A percentile compares a stretch with the other conserved stretches of the same genome.
Evolutionary conservation across 2,113 vertebrate species (phyloP).

Genomic region (Brachyistius frenatus): DNA sequence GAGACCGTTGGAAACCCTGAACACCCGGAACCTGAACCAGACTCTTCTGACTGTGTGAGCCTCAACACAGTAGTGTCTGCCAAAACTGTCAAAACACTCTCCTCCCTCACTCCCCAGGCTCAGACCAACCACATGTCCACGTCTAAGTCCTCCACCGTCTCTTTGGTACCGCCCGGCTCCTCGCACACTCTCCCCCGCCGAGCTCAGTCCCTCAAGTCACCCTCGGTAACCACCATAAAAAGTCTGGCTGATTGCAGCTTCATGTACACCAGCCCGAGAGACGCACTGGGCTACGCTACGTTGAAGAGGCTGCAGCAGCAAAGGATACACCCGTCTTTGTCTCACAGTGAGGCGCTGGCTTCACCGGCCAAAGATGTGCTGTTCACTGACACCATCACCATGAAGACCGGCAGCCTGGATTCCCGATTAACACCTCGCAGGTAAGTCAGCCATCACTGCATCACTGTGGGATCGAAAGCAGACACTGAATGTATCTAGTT

Average conservation of each 20-base stretch:
- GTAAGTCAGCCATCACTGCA: slow-evolving; percentile 76
- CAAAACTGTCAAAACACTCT: slow-evolving; percentile 92
- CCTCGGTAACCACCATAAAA: slow-evolving; percentile 94
- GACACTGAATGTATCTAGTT: neutral
- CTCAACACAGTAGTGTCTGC: slow-evolving; percentile 97
- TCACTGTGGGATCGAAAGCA: neutral
- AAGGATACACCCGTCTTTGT: slow-evolving; percentile 96
- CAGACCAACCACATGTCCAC: slow-evolving; percentile 92
- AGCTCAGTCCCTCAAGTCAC: slow-evolving; percentile 96
- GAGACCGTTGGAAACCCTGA: slow-evolving; percentile 93
- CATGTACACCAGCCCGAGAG: slow-evolving; percentile 96
- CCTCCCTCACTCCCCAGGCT: slow-evolving; percentile 86
- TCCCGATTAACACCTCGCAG: slow-evolving; percentile 96
- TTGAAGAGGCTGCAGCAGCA: slow-evolving; percentile 96
- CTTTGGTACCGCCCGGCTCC: slow-evolving; percentile 93
- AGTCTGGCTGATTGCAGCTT: slow-evolving; percentile 97
- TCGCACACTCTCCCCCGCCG: slow-evolving; percentile 96
- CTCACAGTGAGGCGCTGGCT: slow-evolving; percentile 95
- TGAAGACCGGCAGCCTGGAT: slow-evolving; percentile 98
- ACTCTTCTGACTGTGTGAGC: slow-evolving; percentile 96
- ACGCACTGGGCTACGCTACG: slow-evolving; percentile 96
- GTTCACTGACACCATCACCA: slow-evolving; percentile 98
- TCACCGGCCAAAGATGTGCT: slow-evolving; percentile 98
- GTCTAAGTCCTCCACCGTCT: slow-evolving; percentile 93
- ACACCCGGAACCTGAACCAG: slow-evolving; percentile 83